phyloP scores from a whole-genome alignment of 2,888 invertebrate genomes.

The Danaus chrysippus region DNA sequence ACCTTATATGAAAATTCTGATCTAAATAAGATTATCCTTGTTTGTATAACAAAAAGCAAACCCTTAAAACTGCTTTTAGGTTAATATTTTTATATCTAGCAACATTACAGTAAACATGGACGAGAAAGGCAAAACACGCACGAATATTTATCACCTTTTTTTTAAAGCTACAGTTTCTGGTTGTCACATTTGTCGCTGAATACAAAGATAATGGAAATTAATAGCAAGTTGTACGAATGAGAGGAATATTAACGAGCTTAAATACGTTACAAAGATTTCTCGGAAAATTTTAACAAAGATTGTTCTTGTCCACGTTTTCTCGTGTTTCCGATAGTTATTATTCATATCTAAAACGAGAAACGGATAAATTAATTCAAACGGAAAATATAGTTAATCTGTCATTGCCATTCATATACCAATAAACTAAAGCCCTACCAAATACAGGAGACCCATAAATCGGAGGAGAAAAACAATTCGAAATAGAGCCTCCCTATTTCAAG shows the following conservation, averaged over 20 bases:
- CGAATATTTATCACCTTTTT: constrained; percentile 18
- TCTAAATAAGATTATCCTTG: too few relatives aligned
- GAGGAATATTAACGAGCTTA: constrained; percentile 29
- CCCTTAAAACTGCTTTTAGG: too few relatives aligned
- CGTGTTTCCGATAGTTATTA: not conserved
- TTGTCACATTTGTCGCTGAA: constrained; percentile 20
- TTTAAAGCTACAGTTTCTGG: constrained; percentile 23
- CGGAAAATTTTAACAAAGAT: not conserved
- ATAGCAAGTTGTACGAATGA: constrained; percentile 21
- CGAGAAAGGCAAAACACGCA: not conserved
- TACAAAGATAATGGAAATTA: constrained; percentile 29
- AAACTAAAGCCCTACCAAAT: constrained; percentile 54
- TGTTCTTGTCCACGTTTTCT: not conserved
- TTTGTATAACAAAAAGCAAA: too few relatives aligned
- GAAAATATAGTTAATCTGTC: constrained; percentile 33
- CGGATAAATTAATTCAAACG: constrained; percentile 8
- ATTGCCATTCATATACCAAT: constrained; percentile 25
- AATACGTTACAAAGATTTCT: not conserved
- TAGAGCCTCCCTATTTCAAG: constrained; percentile 63
- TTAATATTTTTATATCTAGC: too few relatives aligned
- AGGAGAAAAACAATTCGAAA: constrained; percentile 53
- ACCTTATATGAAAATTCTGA: too few relatives aligned
- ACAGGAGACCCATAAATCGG: constrained; percentile 65
- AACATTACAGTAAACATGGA: too few relatives aligned
- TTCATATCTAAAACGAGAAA: not conserved